Evolutionary conservation across 2,113 vertebrate genomes (phyloP).

Genomic region (Phaethon lepturus): DNA sequence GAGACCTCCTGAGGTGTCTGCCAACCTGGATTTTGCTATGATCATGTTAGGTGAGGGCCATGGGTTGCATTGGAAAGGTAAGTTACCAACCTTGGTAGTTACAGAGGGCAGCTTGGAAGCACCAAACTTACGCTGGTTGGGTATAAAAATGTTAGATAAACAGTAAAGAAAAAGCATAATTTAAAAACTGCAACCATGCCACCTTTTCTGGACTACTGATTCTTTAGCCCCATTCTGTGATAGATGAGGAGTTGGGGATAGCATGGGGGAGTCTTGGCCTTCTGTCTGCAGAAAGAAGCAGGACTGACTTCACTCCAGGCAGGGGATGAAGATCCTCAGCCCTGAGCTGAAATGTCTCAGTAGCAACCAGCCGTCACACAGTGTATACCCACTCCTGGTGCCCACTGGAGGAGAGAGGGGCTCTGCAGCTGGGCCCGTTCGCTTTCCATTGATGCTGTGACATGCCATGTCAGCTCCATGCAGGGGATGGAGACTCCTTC

Average conservation of each 20-base stretch:
- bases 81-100: background rate
- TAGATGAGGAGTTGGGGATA: background rate
- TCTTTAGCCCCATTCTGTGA: background rate
- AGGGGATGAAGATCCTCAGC: background rate
- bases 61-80: background rate
- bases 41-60: background rate
- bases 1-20: background rate
- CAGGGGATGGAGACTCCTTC: background rate
- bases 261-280: background rate
- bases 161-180: background rate
- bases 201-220: background rate
- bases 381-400: background rate
- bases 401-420: background rate
- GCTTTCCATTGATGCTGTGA: background rate
- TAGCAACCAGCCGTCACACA: background rate
- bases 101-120: background rate
- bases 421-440: background rate
- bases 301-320: background rate
- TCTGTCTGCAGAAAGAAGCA: constrained; percentile 9
- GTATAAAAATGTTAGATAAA: background rate
- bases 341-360: background rate
- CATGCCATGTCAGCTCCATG: background rate
- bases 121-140: background rate
- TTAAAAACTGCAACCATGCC: background rate
- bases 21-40: accelerated